A percentile compares a stretch with the other conserved stretches of the same genome.
phyloP scores from a whole-genome alignment of 2,888 invertebrate species.

The Autographa pulchrina region DNA sequence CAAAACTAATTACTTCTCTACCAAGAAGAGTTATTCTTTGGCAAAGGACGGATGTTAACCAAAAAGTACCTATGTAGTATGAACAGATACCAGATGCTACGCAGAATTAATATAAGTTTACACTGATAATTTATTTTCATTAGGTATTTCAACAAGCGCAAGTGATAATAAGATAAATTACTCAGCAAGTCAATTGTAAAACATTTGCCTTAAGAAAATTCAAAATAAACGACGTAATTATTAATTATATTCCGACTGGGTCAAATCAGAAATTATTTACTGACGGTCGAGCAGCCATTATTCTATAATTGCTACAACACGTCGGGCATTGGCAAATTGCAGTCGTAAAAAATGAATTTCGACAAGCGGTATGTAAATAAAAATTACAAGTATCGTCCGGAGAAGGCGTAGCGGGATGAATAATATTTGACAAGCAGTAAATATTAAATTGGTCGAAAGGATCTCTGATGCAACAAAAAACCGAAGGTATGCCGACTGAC shows the following conservation, averaged over 20 bases:
- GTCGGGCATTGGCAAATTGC: slow-evolving; percentile 72
- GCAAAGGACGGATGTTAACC: too few species aligned
- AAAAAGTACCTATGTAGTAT: too few species aligned
- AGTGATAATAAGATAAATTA: not conserved
- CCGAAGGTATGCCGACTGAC: slow-evolving; percentile 66
- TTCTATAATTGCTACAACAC: slow-evolving; percentile 69
- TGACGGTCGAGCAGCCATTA: slow-evolving; percentile 55
- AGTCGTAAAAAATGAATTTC: slow-evolving; percentile 74
- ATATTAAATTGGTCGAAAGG: slow-evolving; percentile 81
- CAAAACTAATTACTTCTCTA: not conserved
- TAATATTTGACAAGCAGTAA: slow-evolving; percentile 84
- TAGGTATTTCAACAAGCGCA: not conserved
- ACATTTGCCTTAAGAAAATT: slow-evolving; percentile 13
- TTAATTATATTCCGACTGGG: slow-evolving; percentile 24
- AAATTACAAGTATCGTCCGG: slow-evolving; percentile 73
- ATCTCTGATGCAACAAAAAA: slow-evolving; percentile 73
- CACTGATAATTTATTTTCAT: not conserved
- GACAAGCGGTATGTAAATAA: slow-evolving; percentile 76
- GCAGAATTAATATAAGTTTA: too few species aligned
- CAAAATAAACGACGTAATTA: slow-evolving; percentile 19
- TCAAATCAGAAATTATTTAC: slow-evolving; percentile 64
- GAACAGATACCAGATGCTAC: too few species aligned
- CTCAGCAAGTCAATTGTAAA: not conserved
- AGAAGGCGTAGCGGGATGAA: slow-evolving; percentile 75
- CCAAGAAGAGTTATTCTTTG: not conserved